Evolutionary conservation across 2,888 invertebrate species (phyloP).

Genomic region (Perizoma affinitatum): DNA sequence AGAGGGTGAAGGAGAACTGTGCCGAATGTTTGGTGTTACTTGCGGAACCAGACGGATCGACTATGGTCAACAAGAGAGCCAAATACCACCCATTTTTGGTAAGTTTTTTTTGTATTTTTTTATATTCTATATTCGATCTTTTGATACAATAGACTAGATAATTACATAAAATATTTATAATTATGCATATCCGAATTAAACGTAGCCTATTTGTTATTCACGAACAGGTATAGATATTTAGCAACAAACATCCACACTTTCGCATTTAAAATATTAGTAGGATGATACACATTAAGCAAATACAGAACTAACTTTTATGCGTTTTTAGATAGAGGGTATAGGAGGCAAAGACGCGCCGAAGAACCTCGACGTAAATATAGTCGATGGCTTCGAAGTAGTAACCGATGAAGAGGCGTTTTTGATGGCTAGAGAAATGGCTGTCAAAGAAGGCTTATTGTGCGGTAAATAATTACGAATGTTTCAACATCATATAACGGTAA

Average conservation of each 20-base stretch:
- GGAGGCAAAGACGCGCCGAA: conserved; percentile 98
- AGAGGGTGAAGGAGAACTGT: conserved; percentile 91
- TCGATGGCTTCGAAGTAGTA: conserved; percentile 93
- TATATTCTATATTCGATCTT: background rate
- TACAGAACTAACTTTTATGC: background rate
- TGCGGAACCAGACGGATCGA: conserved; percentile 91
- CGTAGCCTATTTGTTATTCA: too few relatives aligned
- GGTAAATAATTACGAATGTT: too few relatives aligned
- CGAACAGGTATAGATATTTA: too few relatives aligned
- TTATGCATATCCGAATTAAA: too few relatives aligned
- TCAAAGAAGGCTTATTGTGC: conserved; percentile 94
- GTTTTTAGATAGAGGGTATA: conserved; percentile 86
- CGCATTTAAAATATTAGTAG: too few relatives aligned
- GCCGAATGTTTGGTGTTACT: conserved; percentile 90
- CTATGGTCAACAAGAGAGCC: conserved; percentile 86
- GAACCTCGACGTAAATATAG: conserved; percentile 89
- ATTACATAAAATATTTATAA: too few relatives aligned
- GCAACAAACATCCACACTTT: too few relatives aligned
- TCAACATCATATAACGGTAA: too few relatives aligned
- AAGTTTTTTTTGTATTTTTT: conserved; percentile 26
- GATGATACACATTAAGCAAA: too few relatives aligned
- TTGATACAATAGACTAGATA: too few relatives aligned
- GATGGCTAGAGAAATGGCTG: conserved; percentile 92
- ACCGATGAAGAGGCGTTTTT: conserved; percentile 90
- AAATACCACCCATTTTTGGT: conserved; percentile 43